Evolutionary conservation across 1,140 invertebrate species (phyloP).

Genomic region (Halyomorpha halys): DNA sequence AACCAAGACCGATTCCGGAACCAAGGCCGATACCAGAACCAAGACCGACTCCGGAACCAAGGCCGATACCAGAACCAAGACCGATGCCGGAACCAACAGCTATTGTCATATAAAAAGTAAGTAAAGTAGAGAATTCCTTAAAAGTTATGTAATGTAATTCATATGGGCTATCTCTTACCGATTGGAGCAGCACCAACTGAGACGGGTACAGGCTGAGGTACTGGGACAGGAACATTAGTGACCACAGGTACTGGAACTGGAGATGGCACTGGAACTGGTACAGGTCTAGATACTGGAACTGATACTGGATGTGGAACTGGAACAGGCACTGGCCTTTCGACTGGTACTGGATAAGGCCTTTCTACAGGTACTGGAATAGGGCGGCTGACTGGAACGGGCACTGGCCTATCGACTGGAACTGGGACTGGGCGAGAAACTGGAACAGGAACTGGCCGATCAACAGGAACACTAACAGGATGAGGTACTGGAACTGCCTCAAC

Average conservation of each 20-base stretch:
- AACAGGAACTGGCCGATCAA: conserved; percentile 29
- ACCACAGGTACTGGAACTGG: conserved; percentile 28
- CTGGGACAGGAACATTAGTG: conserved; percentile 20
- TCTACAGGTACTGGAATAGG: conserved; percentile 22
- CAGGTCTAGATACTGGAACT: conserved; percentile 23
- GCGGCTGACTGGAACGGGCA: conserved; percentile 28
- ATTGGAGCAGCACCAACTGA: not conserved
- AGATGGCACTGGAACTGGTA: conserved; percentile 21
- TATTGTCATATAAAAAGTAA: too few species aligned
- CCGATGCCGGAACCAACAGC: not conserved
- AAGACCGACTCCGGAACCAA: not conserved
- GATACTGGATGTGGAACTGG: conserved; percentile 28
- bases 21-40: not conserved
- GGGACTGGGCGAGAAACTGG: conserved; percentile 25
- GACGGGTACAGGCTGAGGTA: conserved; percentile 9
- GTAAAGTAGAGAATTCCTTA: too few species aligned
- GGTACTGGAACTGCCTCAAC: conserved; percentile 26
- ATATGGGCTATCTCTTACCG: too few species aligned
- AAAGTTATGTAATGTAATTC: too few species aligned
- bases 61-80: not conserved
- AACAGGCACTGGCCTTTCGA: conserved; percentile 29
- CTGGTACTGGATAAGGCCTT: conserved; percentile 15
- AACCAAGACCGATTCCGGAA: not conserved
- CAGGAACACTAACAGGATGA: conserved; percentile 28
- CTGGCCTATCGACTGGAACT: conserved; percentile 28